phyloP scores from a whole-genome alignment of 2,888 invertebrate genomes.

The Watsonalla cultraria region DNA sequence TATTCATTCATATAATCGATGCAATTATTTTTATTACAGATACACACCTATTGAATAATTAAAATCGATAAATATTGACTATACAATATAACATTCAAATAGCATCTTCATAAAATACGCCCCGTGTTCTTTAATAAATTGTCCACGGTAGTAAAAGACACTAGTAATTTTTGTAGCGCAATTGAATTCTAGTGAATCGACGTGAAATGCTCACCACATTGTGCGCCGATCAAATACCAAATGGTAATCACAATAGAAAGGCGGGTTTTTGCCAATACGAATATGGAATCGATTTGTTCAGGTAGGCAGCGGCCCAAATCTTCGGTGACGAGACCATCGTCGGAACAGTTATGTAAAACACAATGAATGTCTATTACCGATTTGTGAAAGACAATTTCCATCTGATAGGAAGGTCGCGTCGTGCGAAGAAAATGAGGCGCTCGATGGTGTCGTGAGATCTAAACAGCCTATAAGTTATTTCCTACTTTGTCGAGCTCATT shows the following conservation, averaged over 20 bases:
- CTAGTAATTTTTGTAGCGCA: neutral
- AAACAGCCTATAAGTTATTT: neutral
- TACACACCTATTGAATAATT: too few species aligned
- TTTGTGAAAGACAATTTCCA: slow-evolving; percentile 60
- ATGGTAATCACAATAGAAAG: neutral
- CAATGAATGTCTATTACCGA: slow-evolving; percentile 47
- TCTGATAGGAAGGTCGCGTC: slow-evolving; percentile 19
- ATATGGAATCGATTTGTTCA: slow-evolving; percentile 3
- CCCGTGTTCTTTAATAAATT: neutral
- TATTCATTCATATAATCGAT: too few species aligned
- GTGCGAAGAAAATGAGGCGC: slow-evolving; percentile 24
- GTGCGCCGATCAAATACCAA: neutral
- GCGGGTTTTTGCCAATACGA: slow-evolving; percentile 1
- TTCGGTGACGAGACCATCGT: slow-evolving; percentile 14
- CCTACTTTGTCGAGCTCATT: too few species aligned
- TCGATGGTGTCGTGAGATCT: neutral
- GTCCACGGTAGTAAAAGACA: neutral
- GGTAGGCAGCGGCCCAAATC: slow-evolving; percentile 5
- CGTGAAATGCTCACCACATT: slow-evolving; percentile 1
- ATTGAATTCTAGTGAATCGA: neutral
- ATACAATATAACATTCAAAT: too few species aligned
- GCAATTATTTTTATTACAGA: too few species aligned
- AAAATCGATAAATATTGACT: too few species aligned
- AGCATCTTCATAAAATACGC: too few species aligned
- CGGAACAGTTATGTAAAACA: slow-evolving; percentile 22